A percentile compares a stretch with the other conserved stretches of the same genome.
phyloP scores from a whole-genome alignment of 1,140 invertebrate genomes.

The Lasioglossum albipes region DNA sequence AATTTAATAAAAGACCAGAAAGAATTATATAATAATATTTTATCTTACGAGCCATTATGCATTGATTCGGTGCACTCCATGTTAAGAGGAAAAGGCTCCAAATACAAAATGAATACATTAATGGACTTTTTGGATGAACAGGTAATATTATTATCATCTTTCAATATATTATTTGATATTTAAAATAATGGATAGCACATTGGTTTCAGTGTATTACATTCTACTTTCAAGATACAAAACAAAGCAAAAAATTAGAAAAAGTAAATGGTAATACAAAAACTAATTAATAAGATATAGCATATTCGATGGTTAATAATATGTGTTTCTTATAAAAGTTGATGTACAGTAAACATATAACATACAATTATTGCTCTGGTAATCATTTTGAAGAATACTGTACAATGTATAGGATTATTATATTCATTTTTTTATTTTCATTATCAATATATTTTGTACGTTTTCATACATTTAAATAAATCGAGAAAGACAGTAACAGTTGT shows the following conservation, averaged over 20 bases:
- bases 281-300: background rate
- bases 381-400: background rate
- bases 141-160: conserved; percentile 62
- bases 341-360: background rate
- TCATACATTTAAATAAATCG: conserved; percentile 15
- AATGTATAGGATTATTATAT: background rate
- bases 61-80: conserved; percentile 72
- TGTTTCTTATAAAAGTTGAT: background rate
- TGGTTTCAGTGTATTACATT: conserved; percentile 73
- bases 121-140: conserved; percentile 80
- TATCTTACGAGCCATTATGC: conserved; percentile 79
- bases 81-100: conserved; percentile 74
- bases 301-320: background rate
- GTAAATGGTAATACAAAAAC: conserved; percentile 4
- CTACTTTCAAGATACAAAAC: conserved; percentile 42
- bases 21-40: conserved; percentile 74
- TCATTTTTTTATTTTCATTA: background rate
- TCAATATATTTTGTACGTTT: background rate
- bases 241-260: conserved; percentile 34
- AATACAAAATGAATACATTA: conserved; percentile 73
- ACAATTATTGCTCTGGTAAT: background rate
- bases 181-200: background rate
- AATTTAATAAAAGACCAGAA: conserved; percentile 69
- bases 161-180: background rate
- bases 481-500: conserved; percentile 20